Evolutionary conservation across 2,888 invertebrate genomes (phyloP).

Genomic region (Bombyx huttoni): DNA sequence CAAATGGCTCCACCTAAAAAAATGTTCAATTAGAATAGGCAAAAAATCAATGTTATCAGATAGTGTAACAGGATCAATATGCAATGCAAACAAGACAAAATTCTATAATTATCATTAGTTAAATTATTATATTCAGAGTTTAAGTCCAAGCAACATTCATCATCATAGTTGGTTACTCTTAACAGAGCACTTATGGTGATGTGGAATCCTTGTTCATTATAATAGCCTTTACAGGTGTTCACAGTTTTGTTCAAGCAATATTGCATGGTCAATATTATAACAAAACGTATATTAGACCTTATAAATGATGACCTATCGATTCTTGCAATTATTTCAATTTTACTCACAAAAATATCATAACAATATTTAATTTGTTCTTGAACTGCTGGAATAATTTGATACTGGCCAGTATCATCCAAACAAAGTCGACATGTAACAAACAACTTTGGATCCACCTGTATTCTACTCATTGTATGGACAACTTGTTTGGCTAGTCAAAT

Average conservation of each 20-base stretch:
- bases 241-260: too few relatives aligned
- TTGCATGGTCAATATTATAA: neutral
- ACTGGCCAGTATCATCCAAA: slow-evolving; percentile 44
- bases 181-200: too few relatives aligned
- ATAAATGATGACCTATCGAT: neutral
- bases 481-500: neutral
- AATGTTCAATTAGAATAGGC: neutral
- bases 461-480: slow-evolving; percentile 9
- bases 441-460: slow-evolving; percentile 45
- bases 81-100: too few relatives aligned
- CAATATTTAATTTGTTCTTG: slow-evolving; percentile 50
- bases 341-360: slow-evolving; percentile 53
- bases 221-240: too few relatives aligned
- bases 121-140: too few relatives aligned
- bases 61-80: too few relatives aligned
- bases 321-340: too few relatives aligned
- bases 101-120: too few relatives aligned
- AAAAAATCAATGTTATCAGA: too few relatives aligned
- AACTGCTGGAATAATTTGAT: slow-evolving; percentile 47
- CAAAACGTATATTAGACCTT: neutral
- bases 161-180: too few relatives aligned
- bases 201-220: too few relatives aligned
- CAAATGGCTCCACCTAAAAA: slow-evolving; percentile 52
- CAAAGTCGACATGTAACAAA: slow-evolving; percentile 57
- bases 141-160: too few relatives aligned